phyloP scores from a whole-genome alignment of 2,888 invertebrate species.

The Troides oblongomaculatus region DNA sequence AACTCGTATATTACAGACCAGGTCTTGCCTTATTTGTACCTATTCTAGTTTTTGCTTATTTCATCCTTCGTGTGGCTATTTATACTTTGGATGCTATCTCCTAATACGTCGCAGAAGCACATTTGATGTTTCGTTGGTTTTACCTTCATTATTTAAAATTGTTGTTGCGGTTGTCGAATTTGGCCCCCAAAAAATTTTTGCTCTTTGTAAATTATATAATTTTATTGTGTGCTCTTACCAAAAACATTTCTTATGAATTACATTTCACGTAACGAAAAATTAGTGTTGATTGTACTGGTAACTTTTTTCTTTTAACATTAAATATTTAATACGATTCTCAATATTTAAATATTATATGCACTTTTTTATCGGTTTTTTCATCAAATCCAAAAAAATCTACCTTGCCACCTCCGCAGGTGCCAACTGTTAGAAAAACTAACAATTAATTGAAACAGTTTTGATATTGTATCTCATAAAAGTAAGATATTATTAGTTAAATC shows the following conservation, averaged over 20 bases:
- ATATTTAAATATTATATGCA: too few relatives aligned
- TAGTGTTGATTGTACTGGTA: background rate
- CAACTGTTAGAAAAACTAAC: too few relatives aligned
- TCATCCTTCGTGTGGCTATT: conserved; percentile 11
- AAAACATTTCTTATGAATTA: background rate
- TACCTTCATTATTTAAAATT: background rate
- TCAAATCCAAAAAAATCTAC: too few relatives aligned
- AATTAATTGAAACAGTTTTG: too few relatives aligned
- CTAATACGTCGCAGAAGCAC: background rate
- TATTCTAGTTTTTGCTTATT: conserved; percentile 22
- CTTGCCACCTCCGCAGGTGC: too few relatives aligned
- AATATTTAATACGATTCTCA: too few relatives aligned
- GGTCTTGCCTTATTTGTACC: conserved; percentile 19
- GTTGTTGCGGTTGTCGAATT: background rate
- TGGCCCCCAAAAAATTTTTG: background rate
- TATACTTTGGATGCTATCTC: background rate
- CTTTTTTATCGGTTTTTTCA: too few relatives aligned
- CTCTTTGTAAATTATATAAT: background rate
- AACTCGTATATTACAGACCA: conserved; percentile 14
- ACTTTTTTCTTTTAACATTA: too few relatives aligned
- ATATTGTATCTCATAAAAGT: too few relatives aligned
- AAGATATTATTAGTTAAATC: too few relatives aligned
- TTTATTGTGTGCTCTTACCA: background rate
- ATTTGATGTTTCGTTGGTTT: background rate
- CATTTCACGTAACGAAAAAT: background rate